Evolutionary conservation across 1,140 invertebrate genomes (phyloP), one percentile per base, ranked within the genome.

Genomic region (Hypothenemus hampei): DNA sequence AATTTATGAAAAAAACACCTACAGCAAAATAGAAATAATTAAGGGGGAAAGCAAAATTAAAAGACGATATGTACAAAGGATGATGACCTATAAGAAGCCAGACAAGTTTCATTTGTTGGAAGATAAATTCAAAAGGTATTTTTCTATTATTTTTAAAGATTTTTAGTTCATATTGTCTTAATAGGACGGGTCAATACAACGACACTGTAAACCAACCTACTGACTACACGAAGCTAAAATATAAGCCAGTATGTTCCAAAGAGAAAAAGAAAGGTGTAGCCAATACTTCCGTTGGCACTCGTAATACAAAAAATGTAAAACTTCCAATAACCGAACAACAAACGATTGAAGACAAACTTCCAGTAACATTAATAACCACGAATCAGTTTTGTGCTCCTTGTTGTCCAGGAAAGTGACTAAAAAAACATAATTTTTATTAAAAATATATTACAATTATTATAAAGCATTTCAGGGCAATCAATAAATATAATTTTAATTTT

Each of bases 1-100:
- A 6, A 46, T 44, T 3, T 65, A 65, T 29, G 61, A 65, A 46
- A 65, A 60, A 65, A 72, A 65, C 6, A 60, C 58, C 7, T 67
- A 65, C 31, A 59, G 60, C 29, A 65, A 59, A 43, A 56, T 61
- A 26, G 44, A 63, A 53, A 60, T 61, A 16, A 61, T 61, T 36
- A 63, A 62, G 31, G 52, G 57, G 23, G 62, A 64, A 36, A 53
- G 57, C 2, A 59, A 58, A 26, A 59, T 66, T n/a, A 64, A 64
- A 35, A 45, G 65, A 6, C 43, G 63, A 43, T 63, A 46, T 23
- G 64, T 67, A 1, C 64, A 66, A 35, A 41, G 59, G 39, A 61
- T 59, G 57, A 63, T 65, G 63, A 63, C 58, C 5, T 57, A 59
- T 15, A 60, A 50, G 33, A 60, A 62, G 31, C 56, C 56, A 5